phyloP scores from a whole-genome alignment of 2,113 vertebrate species.

The Diadophis punctatus region DNA sequence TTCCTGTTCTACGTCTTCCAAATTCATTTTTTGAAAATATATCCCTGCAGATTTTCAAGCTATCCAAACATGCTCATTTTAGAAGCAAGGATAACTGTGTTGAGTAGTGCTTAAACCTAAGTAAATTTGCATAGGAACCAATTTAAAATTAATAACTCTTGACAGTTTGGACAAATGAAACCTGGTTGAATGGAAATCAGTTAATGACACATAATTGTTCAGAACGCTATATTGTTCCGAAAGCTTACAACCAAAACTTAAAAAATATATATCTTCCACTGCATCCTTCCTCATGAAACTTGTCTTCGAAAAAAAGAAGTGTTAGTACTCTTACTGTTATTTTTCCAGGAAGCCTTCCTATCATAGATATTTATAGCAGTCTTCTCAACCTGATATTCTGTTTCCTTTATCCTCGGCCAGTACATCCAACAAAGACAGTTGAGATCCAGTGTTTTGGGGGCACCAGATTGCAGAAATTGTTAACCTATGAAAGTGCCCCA shows the following conservation, averaged over 20 bases:
- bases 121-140: neutral
- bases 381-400: neutral
- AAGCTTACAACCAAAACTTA: neutral
- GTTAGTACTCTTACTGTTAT: constrained; percentile 25
- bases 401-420: neutral
- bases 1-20: constrained; percentile 3
- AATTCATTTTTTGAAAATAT: neutral
- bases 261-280: neutral
- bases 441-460: neutral
- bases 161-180: neutral
- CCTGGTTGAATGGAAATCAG: neutral
- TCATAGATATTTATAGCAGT: neutral
- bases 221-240: neutral
- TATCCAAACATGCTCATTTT: neutral
- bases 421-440: neutral
- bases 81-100: neutral
- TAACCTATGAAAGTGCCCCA: constrained; percentile 35
- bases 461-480: neutral
- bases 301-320: fast-evolving
- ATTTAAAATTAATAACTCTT: neutral
- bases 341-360: constrained; percentile 18
- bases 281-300: neutral
- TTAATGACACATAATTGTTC: neutral
- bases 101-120: neutral
- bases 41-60: neutral